These are phyloP conservation scores for Podarcis lilfordi DNA, from an alignment of 2,797 vertebrate species.

Conservation along the genomic window DNA sequence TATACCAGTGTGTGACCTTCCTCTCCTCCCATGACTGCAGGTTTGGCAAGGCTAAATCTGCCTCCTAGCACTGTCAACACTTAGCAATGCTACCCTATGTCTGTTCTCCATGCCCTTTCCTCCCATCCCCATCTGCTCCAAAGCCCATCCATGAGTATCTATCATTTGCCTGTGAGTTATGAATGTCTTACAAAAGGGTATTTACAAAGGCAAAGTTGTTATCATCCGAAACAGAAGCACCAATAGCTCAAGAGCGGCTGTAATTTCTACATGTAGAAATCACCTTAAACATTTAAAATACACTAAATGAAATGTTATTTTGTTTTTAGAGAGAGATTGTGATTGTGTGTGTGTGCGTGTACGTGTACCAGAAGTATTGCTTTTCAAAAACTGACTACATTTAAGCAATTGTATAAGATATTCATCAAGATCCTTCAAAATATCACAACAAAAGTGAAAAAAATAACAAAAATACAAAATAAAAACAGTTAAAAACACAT, in stretches of 20 bases:
- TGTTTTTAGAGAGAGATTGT: neutral
- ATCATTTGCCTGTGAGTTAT: constrained; percentile 22
- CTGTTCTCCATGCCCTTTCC: rapidly evolving
- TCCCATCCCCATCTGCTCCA: neutral
- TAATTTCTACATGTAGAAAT: neutral
- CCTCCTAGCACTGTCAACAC: constrained; percentile 39
- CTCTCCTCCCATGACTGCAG: constrained; percentile 1
- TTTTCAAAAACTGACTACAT: neutral
- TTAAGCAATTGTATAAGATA: neutral
- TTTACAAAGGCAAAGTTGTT: constrained; percentile 34
- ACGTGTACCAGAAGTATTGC: neutral
- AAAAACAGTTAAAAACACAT: too few relatives aligned
- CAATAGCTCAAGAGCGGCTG: neutral
- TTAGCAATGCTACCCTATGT: neutral
- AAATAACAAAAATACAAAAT: too few relatives aligned
- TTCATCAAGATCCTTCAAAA: too few relatives aligned
- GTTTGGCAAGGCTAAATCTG: constrained; percentile 34
- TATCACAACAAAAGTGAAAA: too few relatives aligned
- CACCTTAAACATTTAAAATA: neutral
- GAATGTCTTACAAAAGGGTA: constrained; percentile 36
- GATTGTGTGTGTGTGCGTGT: too few relatives aligned
- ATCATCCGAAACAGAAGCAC: constrained; percentile 5
- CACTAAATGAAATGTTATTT: neutral
- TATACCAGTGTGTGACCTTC: constrained; percentile 22
- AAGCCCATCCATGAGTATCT: neutral